Percentiles rank a stretch among this genome's conserved stretches.
These are phyloP conservation scores for Eupleurogrammus muticus DNA, from an alignment of 2,797 vertebrate genomes.

Conservation along the genomic window DNA sequence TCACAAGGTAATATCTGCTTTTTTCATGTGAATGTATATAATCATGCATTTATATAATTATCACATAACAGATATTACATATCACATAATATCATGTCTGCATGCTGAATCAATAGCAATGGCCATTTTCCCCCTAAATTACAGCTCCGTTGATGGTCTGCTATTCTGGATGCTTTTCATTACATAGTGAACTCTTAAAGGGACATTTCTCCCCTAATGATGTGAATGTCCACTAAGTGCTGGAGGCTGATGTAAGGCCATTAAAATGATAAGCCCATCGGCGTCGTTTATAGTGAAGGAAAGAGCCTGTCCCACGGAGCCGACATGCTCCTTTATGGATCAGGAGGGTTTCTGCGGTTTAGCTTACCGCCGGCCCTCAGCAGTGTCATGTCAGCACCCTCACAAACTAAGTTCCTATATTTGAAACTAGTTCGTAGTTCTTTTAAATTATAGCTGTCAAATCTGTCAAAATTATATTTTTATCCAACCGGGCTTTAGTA, in stretches of 20 bases:
- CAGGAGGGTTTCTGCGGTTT: background rate
- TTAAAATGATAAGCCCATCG: conserved; percentile 16
- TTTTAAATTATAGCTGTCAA: too few relatives aligned
- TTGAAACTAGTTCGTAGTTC: too few relatives aligned
- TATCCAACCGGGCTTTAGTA: too few relatives aligned
- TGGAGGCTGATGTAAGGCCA: background rate
- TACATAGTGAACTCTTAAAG: conserved; percentile 6
- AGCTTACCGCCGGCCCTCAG: background rate
- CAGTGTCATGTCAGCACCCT: background rate
- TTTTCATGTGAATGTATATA: background rate
- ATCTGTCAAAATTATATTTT: too few relatives aligned
- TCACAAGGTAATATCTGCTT: background rate
- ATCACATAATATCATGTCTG: background rate
- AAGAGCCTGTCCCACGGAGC: background rate
- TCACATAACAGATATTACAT: background rate
- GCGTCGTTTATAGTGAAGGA: conserved; percentile 17
- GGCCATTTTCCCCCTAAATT: background rate
- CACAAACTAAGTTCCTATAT: too few relatives aligned
- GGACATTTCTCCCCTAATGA: conserved; percentile 1
- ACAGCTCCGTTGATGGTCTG: background rate
- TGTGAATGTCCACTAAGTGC: background rate
- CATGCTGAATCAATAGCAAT: background rate
- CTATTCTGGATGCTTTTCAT: conserved; percentile 10
- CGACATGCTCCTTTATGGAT: background rate
- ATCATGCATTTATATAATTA: background rate